These are phyloP conservation scores for Xestia sexstrigata DNA, from an alignment of 2,888 invertebrate genomes.

Conservation along the genomic window DNA sequence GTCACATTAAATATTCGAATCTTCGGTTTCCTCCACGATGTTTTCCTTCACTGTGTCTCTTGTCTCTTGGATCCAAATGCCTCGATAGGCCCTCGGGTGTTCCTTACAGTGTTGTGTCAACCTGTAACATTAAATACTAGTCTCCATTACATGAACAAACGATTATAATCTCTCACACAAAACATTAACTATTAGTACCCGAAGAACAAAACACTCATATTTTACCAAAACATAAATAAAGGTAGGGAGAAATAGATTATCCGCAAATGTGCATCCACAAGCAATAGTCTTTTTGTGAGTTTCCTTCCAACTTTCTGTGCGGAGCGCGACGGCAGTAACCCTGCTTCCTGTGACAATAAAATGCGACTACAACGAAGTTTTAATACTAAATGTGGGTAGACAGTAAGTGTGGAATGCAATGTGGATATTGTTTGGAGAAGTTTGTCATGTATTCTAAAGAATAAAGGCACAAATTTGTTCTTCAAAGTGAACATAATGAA, in stretches of 20 bases:
- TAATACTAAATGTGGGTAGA: conserved; percentile 11
- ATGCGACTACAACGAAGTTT: conserved; percentile 12
- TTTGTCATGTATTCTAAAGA: neutral
- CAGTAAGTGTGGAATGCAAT: neutral
- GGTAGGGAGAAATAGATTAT: conserved; percentile 48
- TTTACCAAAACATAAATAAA: conserved; percentile 27
- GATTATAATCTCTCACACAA: neutral
- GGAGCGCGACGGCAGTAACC: conserved; percentile 21
- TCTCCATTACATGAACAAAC: no score
- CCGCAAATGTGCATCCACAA: conserved; percentile 44
- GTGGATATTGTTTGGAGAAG: no score
- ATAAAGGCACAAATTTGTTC: neutral
- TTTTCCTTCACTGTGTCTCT: neutral
- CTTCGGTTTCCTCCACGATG: neutral
- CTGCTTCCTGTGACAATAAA: conserved; percentile 49
- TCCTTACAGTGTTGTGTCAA: neutral
- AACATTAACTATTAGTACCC: neutral
- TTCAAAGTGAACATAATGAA: neutral
- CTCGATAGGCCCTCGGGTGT: neutral
- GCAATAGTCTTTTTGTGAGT: conserved; percentile 35
- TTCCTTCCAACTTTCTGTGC: conserved; percentile 48
- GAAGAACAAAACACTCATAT: neutral
- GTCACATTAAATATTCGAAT: neutral
- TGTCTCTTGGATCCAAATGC: no score
- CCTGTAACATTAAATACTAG: neutral